A percentile compares a stretch with the other conserved stretches of the same genome.
phyloP scores from a whole-genome alignment of 2,113 vertebrate genomes.

The Malurus melanocephalus region DNA sequence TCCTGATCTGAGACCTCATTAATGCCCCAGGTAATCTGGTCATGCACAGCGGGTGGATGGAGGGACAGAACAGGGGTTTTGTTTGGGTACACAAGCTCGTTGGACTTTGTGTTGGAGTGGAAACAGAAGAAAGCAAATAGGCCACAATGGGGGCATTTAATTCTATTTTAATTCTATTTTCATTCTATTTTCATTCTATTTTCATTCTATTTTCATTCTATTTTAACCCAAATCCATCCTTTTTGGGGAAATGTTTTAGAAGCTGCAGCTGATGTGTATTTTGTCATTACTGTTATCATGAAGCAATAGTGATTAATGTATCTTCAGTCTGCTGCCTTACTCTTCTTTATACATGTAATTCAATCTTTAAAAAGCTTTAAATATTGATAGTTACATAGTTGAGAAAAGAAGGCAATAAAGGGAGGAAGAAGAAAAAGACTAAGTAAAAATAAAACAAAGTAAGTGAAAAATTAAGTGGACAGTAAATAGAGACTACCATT shows the following conservation, averaged over 20 bases:
- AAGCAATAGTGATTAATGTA: neutral
- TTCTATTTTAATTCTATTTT: neutral
- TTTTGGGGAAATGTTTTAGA: neutral
- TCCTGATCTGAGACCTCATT: neutral
- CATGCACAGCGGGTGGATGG: neutral
- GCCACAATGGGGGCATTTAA: fast-evolving
- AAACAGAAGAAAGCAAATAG: neutral
- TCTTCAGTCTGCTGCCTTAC: neutral
- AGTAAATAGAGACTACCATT: neutral
- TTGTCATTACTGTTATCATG: neutral
- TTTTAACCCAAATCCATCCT: neutral
- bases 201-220: neutral
- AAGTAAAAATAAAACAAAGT: neutral
- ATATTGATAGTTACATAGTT: neutral
- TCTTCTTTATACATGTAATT: neutral
- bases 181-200: neutral
- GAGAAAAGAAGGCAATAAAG: neutral
- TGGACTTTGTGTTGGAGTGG: neutral
- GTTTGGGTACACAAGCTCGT: neutral
- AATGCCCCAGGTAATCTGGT: neutral
- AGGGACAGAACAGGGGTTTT: neutral
- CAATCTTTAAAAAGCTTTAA: neutral
- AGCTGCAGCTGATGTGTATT: neutral
- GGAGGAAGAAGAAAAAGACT: neutral
- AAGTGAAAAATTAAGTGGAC: neutral